A percentile compares a stretch with the other conserved stretches of the same genome.
Conservation (phyloP, 2,888 invertebrate genomes). For the Campoplex capitator region DNA sequence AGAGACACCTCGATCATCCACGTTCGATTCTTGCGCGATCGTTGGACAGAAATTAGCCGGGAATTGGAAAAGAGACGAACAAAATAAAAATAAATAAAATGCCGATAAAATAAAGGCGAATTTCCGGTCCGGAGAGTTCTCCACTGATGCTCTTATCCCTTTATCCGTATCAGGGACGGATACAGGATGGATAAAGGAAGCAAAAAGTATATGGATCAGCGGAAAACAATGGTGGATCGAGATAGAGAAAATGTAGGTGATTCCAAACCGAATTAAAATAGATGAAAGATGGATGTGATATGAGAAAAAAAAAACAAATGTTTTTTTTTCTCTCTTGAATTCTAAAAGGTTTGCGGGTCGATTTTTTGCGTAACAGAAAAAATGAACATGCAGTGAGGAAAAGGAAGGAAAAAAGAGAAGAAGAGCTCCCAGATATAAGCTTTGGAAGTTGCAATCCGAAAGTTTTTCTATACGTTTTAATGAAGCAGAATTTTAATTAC, state of each 20-base stretch:
- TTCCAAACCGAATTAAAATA: neutral
- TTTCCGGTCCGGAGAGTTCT: neutral
- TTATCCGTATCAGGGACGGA: conserved; percentile 4
- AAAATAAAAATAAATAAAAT: neutral
- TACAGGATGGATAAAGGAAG: neutral
- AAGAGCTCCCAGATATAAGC: conserved; percentile 2
- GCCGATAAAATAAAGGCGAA: conserved; percentile 19
- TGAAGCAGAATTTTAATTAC: conserved; percentile 45
- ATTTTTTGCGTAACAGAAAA: neutral
- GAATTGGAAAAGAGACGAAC: neutral
- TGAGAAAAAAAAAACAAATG: neutral
- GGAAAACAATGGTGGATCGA: neutral
- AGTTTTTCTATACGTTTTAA: conserved; percentile 56
- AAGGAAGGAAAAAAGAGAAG: too few species aligned
- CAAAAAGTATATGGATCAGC: neutral
- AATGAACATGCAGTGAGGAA: neutral
- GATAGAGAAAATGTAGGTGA: neutral
- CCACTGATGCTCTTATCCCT: neutral
- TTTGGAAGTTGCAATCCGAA: neutral
- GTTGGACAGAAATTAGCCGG: neutral
- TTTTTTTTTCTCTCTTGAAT: neutral
- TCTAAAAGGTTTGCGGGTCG: neutral
- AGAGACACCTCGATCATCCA: conserved; percentile 36
- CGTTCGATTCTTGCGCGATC: conserved; percentile 14
- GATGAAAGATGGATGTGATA: neutral